Conservation (phyloP, 2,888 invertebrate genomes). For the Brachypalpus laphriformis region DNA sequence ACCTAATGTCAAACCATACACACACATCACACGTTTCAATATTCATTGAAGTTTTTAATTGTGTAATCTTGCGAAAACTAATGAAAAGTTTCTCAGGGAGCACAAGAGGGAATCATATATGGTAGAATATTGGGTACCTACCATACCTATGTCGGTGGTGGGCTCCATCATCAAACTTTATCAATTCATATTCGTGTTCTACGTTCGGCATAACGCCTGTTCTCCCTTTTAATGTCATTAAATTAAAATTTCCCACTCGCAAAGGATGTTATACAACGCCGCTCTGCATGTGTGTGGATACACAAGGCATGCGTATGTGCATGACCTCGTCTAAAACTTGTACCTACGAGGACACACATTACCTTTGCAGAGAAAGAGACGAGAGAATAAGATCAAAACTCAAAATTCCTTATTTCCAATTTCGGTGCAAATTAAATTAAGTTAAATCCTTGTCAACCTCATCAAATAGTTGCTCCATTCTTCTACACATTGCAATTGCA, state of each 20-base stretch:
- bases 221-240: constrained; percentile 64
- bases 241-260: constrained; percentile 70
- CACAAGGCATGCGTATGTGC: constrained; percentile 34
- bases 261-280: constrained; percentile 59
- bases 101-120: constrained; percentile 18
- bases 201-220: constrained; percentile 52
- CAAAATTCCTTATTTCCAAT: constrained; percentile 73
- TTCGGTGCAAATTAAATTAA: constrained; percentile 75
- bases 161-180: constrained; percentile 67
- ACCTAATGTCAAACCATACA: constrained; percentile 49
- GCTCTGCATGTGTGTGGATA: background rate
- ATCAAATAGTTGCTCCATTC: constrained; percentile 76
- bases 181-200: constrained; percentile 72
- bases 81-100: constrained; percentile 65
- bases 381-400: constrained; percentile 70
- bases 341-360: background rate
- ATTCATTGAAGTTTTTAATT: constrained; percentile 71
- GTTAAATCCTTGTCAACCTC: constrained; percentile 76
- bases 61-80: constrained; percentile 69
- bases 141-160: background rate
- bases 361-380: constrained; percentile 52
- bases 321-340: constrained; percentile 49
- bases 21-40: constrained; percentile 55
- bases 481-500: constrained; percentile 73
- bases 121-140: constrained; percentile 2